Conservation (phyloP, 2,113 vertebrate species). For the Cichladusa arquata region DNA sequence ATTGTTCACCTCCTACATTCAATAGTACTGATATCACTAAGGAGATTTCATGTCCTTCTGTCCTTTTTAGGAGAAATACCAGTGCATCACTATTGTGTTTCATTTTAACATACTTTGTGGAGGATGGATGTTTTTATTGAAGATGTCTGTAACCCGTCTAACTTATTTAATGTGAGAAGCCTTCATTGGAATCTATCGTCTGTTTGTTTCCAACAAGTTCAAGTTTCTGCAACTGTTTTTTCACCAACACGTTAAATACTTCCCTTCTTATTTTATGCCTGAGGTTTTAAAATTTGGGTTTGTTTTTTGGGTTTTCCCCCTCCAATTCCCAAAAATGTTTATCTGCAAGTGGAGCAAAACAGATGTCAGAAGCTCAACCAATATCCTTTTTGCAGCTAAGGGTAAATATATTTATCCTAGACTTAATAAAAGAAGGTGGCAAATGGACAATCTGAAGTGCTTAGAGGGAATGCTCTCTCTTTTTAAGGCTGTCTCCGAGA, state of each 20-base stretch:
- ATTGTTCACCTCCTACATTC: conserved; percentile 62
- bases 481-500: conserved; percentile 53
- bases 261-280: conserved; percentile 2
- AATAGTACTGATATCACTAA: conserved; percentile 61
- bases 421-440: conserved; percentile 3
- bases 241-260: background rate
- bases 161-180: conserved; percentile 63
- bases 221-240: conserved; percentile 50
- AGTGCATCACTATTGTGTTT: conserved; percentile 63
- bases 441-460: conserved; percentile 20
- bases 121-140: conserved; percentile 51
- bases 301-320: background rate
- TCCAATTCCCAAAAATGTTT: background rate
- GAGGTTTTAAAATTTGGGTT: background rate
- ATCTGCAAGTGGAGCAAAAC: background rate
- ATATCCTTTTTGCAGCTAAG: conserved; percentile 32
- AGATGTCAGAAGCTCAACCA: background rate
- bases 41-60: conserved; percentile 64
- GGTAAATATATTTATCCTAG: conserved; percentile 34
- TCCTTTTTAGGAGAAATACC: conserved; percentile 66
- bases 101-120: conserved; percentile 60
- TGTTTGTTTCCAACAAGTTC: conserved; percentile 32
- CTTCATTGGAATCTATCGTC: conserved; percentile 28
- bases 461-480: background rate
- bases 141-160: conserved; percentile 57